phyloP scores from a whole-genome alignment of 2,888 invertebrate genomes.

The Pecten maximus region DNA sequence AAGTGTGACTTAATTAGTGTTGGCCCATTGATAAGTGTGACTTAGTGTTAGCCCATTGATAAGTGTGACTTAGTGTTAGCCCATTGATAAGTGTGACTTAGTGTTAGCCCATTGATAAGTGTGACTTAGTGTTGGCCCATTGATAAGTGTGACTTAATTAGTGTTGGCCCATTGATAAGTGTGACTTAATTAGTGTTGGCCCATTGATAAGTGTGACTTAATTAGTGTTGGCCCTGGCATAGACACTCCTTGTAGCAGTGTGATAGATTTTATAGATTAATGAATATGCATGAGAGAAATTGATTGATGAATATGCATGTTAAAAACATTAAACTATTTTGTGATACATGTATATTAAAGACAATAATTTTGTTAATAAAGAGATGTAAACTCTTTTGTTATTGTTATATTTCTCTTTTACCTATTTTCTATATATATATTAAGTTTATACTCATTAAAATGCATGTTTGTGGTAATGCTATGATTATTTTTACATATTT shows the following conservation, averaged over 20 bases:
- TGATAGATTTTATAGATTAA: background rate
- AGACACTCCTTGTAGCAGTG: background rate
- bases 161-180: too few relatives aligned
- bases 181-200: too few relatives aligned
- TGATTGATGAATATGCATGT: slow-evolving; percentile 5
- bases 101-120: too few relatives aligned
- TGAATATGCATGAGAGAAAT: background rate
- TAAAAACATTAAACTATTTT: background rate
- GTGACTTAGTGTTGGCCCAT: too few relatives aligned
- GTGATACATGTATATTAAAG: slow-evolving; percentile 1
- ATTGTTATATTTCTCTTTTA: background rate
- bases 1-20: too few relatives aligned
- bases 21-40: too few relatives aligned
- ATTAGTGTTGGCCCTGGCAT: background rate
- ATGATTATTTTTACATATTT: too few relatives aligned
- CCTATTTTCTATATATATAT: background rate
- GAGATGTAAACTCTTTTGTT: background rate
- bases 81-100: too few relatives aligned
- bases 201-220: too few relatives aligned
- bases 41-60: too few relatives aligned
- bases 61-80: too few relatives aligned
- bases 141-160: too few relatives aligned
- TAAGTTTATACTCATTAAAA: background rate
- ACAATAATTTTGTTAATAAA: background rate
- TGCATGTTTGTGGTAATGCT: background rate